A percentile compares a stretch with the other conserved stretches of the same genome.
Evolutionary conservation across 2,888 invertebrate genomes (phyloP).

Genomic region (Drosophila falleni): DNA sequence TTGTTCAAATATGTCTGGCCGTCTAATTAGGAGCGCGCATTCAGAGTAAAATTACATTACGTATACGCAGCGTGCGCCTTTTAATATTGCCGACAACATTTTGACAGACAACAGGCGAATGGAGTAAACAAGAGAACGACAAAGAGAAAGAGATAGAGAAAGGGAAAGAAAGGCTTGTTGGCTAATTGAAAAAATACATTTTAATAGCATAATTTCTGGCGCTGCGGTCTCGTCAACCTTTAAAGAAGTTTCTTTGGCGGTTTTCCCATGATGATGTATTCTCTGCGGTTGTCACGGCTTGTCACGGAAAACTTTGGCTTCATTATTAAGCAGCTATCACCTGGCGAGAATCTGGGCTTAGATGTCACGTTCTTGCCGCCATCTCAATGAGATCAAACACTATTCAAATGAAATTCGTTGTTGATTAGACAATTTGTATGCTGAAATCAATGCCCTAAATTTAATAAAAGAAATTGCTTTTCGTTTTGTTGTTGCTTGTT

Average conservation of each 20-base stretch:
- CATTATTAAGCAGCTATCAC: constrained; percentile 44
- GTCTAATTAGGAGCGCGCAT: constrained; percentile 66
- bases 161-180: constrained; percentile 14
- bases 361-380: constrained; percentile 41
- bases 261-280: constrained; percentile 14
- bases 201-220: constrained; percentile 70
- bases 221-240: constrained; percentile 35
- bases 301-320: constrained; percentile 5
- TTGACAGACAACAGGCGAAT: constrained; percentile 46
- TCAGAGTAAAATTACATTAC: constrained; percentile 49
- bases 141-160: background rate
- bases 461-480: constrained; percentile 68
- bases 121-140: constrained; percentile 5
- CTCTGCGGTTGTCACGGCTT: constrained; percentile 27
- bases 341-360: constrained; percentile 39
- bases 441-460: constrained; percentile 57
- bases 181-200: constrained; percentile 70
- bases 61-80: constrained; percentile 57
- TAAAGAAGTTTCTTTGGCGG: constrained; percentile 14
- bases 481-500: constrained; percentile 25
- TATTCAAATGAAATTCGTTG: constrained; percentile 69
- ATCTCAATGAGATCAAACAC: constrained; percentile 57
- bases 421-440: constrained; percentile 74
- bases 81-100: constrained; percentile 58
- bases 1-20: constrained; percentile 55